These are phyloP conservation scores for Oryzias curvinotus DNA, from an alignment of 2,113 vertebrate species.

Conservation along the genomic window DNA sequence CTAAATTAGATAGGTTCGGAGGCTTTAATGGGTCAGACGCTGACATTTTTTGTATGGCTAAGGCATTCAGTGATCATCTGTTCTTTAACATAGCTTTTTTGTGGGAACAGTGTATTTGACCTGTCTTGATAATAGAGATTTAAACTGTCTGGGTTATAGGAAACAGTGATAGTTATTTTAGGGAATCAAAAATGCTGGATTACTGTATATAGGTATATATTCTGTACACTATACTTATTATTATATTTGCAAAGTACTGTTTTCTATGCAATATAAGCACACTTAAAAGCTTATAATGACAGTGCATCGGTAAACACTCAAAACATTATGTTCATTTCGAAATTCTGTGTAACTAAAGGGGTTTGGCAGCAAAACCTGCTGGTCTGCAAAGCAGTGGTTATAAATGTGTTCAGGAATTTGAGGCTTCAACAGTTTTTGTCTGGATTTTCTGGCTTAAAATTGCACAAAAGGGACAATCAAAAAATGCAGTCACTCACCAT, in stretches of 20 bases:
- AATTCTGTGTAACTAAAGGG: background rate
- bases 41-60: constrained; percentile 35
- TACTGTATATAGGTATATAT: too few relatives aligned
- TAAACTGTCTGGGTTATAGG: constrained; percentile 30
- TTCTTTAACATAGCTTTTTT: constrained; percentile 16
- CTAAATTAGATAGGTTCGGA: constrained; percentile 31
- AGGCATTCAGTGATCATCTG: constrained; percentile 32
- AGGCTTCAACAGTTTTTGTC: too few relatives aligned
- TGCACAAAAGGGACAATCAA: too few relatives aligned
- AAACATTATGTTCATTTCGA: background rate
- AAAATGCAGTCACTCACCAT: too few relatives aligned
- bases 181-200: too few relatives aligned
- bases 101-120: constrained; percentile 2
- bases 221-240: too few relatives aligned
- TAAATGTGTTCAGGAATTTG: too few relatives aligned
- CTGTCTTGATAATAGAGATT: constrained; percentile 9
- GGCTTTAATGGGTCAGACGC: constrained; percentile 38
- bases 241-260: too few relatives aligned
- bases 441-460: too few relatives aligned
- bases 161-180: constrained; percentile 7
- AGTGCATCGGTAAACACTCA: background rate
- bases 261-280: too few relatives aligned
- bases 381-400: background rate
- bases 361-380: background rate
- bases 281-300: too few relatives aligned